These are phyloP conservation scores for Laspeyria flexula DNA, from an alignment of 2,888 invertebrate genomes.

Conservation along the genomic window DNA sequence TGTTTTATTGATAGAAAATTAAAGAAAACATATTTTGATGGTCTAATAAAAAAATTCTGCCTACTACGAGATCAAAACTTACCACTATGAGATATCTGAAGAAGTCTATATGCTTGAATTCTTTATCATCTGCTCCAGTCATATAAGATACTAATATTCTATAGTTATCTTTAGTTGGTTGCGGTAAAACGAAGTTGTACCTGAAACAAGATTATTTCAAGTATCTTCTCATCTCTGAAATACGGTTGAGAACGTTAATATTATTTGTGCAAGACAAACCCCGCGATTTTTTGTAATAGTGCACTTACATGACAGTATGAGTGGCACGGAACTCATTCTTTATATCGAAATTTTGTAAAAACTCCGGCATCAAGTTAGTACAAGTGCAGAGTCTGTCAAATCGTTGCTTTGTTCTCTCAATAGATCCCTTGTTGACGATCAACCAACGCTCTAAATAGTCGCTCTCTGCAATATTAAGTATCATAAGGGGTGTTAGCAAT, in stretches of 20 bases:
- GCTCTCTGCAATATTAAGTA: slow-evolving; percentile 32
- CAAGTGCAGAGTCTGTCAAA: slow-evolving; percentile 46
- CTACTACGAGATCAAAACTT: neutral
- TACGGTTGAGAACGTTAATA: too few relatives aligned
- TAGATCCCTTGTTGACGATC: slow-evolving; percentile 48
- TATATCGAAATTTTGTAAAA: slow-evolving; percentile 11
- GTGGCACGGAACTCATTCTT: slow-evolving; percentile 10
- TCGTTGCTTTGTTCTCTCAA: slow-evolving; percentile 52
- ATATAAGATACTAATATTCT: neutral
- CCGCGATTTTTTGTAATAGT: neutral
- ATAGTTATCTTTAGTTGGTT: slow-evolving; percentile 5
- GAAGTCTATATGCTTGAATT: neutral
- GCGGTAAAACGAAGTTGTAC: slow-evolving; percentile 4
- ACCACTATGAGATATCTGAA: slow-evolving; percentile 8
- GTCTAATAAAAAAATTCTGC: too few relatives aligned
- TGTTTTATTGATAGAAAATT: too few relatives aligned
- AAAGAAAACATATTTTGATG: too few relatives aligned
- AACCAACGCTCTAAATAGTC: slow-evolving; percentile 43
- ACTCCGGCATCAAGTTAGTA: slow-evolving; percentile 6
- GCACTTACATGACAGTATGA: slow-evolving; percentile 15
- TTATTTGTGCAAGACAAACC: too few relatives aligned
- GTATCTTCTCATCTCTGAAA: too few relatives aligned
- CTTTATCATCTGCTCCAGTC: neutral
- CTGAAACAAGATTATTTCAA: neutral
- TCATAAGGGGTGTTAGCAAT: too few relatives aligned